Conservation (phyloP, 2,797 vertebrate species). For the Clangula hyemalis region DNA sequence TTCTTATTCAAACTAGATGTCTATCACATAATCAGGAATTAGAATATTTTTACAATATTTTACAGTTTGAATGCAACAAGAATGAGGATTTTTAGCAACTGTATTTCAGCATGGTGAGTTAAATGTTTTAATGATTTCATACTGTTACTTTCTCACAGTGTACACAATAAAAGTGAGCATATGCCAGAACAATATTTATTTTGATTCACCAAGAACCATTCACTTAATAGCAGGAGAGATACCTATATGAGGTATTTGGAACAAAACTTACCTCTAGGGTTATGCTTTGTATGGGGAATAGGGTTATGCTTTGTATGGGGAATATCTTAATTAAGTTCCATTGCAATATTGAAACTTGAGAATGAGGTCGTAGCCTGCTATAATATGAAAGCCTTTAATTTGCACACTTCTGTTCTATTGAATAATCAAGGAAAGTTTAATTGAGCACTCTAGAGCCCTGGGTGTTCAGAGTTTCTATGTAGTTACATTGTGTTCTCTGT, state of each 20-base stretch:
- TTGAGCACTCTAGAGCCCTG: constrained; percentile 46
- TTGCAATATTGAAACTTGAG: constrained; percentile 63
- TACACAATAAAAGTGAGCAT: constrained; percentile 34
- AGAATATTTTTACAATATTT: constrained; percentile 21
- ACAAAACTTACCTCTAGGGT: constrained; percentile 58
- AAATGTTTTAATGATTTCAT: constrained; percentile 55
- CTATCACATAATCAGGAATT: not conserved
- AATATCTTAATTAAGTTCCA: constrained; percentile 68
- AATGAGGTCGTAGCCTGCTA: constrained; percentile 62
- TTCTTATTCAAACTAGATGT: not conserved
- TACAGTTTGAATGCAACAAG: not conserved
- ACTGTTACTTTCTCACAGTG: constrained; percentile 19
- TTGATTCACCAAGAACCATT: constrained; percentile 16
- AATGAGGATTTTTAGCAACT: not conserved
- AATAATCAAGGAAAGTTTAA: constrained; percentile 69
- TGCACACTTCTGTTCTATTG: constrained; percentile 63
- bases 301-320: constrained; percentile 28
- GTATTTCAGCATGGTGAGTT: constrained; percentile 22
- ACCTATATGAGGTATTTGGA: constrained; percentile 41
- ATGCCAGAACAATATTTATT: constrained; percentile 59
- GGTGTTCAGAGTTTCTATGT: constrained; percentile 31
- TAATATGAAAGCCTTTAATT: constrained; percentile 68
- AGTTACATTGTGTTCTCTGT: constrained; percentile 32
- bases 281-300: constrained; percentile 44
- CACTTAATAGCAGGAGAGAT: constrained; percentile 43